Evolutionary conservation across 2,113 vertebrate genomes (phyloP).

Genomic region (Turdus rufiventris): DNA sequence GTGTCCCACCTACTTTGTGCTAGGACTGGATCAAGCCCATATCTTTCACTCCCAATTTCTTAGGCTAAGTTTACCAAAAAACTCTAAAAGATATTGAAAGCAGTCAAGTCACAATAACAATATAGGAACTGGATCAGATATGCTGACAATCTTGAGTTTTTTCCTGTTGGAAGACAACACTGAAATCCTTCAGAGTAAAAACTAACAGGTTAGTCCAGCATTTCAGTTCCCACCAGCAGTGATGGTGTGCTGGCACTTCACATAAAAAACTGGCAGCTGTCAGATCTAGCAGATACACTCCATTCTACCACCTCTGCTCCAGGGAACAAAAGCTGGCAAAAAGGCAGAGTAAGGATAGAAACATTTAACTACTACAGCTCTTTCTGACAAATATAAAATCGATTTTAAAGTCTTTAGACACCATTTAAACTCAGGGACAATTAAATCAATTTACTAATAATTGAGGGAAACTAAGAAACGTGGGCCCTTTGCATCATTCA

Average conservation of each 20-base stretch:
- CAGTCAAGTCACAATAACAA: background rate
- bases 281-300: background rate
- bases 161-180: background rate
- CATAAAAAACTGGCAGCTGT: background rate
- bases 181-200: background rate
- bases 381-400: background rate
- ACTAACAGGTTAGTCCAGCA: background rate
- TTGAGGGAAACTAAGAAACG: background rate
- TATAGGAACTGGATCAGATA: background rate
- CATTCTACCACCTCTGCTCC: background rate
- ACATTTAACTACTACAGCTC: background rate
- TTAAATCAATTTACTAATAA: background rate
- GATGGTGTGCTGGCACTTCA: background rate
- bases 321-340: background rate
- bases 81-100: background rate
- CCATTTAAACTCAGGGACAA: background rate
- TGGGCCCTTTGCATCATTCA: background rate
- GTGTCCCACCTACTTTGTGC: background rate
- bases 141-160: background rate
- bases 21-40: background rate
- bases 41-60: background rate
- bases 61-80: background rate
- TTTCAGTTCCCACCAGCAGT: background rate
- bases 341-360: background rate
- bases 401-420: background rate